A percentile compares a stretch with the other conserved stretches of the same genome.
phyloP scores from a whole-genome alignment of 2,888 invertebrate species.

The Melieria crassipennis region DNA sequence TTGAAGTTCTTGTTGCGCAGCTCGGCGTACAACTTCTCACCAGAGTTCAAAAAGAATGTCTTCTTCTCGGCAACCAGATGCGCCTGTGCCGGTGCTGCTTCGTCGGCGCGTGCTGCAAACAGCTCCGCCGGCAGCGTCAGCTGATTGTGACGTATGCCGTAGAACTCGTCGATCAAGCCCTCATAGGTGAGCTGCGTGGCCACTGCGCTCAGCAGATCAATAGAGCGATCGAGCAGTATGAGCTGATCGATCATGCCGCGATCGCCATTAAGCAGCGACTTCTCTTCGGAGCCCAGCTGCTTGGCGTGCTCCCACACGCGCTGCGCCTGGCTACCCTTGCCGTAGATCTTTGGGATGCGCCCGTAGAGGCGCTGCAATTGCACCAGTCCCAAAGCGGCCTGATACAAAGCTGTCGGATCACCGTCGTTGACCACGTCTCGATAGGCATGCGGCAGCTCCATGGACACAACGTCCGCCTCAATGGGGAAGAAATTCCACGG shows the following conservation, averaged over 20 bases:
- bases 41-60: slow-evolving; percentile 85
- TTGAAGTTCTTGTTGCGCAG: slow-evolving; percentile 94
- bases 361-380: slow-evolving; percentile 89
- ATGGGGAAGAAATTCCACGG: slow-evolving; percentile 89
- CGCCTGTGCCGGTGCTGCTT: slow-evolving; percentile 41
- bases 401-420: slow-evolving; percentile 87
- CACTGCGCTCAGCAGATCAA: slow-evolving; percentile 92
- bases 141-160: slow-evolving; percentile 83
- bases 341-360: slow-evolving; percentile 86
- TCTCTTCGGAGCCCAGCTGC: slow-evolving; percentile 75
- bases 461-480: slow-evolving; percentile 91
- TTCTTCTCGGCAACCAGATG: slow-evolving; percentile 71
- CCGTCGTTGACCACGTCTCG: slow-evolving; percentile 88
- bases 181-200: slow-evolving; percentile 97
- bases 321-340: slow-evolving; percentile 88
- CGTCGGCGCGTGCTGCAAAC: slow-evolving; percentile 75
- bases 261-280: slow-evolving; percentile 61
- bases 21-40: slow-evolving; percentile 88
- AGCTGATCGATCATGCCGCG: slow-evolving; percentile 86
- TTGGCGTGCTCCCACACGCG: slow-evolving; percentile 89
- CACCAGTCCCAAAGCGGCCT: slow-evolving; percentile 87
- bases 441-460: slow-evolving; percentile 86
- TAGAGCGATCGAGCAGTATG: slow-evolving; percentile 86
- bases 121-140: slow-evolving; percentile 87
- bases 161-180: slow-evolving; percentile 96